A percentile compares a stretch with the other conserved stretches of the same genome.
These are phyloP conservation scores for Prochilodus magdalenae DNA, from an alignment of 2,113 vertebrate species.

Conservation along the genomic window DNA sequence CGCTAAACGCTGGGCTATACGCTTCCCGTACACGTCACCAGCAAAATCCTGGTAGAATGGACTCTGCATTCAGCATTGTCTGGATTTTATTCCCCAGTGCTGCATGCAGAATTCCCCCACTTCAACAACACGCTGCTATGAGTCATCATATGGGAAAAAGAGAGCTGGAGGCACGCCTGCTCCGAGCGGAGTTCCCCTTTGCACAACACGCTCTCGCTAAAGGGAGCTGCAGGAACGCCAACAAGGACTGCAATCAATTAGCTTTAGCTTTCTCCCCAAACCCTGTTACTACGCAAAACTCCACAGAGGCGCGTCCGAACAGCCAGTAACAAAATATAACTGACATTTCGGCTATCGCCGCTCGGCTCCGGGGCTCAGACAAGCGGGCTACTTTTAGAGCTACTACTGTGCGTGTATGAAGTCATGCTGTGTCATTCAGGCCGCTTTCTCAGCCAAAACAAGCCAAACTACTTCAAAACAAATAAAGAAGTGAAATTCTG, in stretches of 20 bases:
- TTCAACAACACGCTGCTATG: slow-evolving; percentile 51
- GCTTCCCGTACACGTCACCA: no score
- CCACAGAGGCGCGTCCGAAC: not conserved
- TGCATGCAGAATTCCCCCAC: slow-evolving; percentile 51
- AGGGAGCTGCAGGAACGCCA: not conserved
- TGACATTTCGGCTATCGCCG: slow-evolving; percentile 27
- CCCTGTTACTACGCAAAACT: not conserved
- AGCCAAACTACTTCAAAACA: slow-evolving; percentile 25
- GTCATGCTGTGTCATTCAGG: slow-evolving; percentile 34
- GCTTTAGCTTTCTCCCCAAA: slow-evolving; percentile 19
- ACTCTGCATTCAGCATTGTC: slow-evolving; percentile 27
- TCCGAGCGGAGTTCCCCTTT: slow-evolving; percentile 59
- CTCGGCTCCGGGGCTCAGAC: slow-evolving; percentile 22
- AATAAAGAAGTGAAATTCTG: slow-evolving; percentile 7
- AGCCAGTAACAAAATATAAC: slow-evolving; percentile 33
- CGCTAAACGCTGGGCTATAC: no score
- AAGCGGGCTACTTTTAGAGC: slow-evolving; percentile 23
- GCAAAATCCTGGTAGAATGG: not conserved
- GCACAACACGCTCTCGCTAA: slow-evolving; percentile 26
- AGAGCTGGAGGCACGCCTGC: slow-evolving; percentile 52
- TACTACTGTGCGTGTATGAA: slow-evolving; percentile 36
- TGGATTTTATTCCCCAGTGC: slow-evolving; percentile 26
- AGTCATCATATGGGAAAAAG: slow-evolving; percentile 57
- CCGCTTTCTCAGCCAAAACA: slow-evolving; percentile 7
- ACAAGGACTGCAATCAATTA: slow-evolving; percentile 16